These are phyloP conservation scores for Miltochrista miniata DNA, from an alignment of 2,888 invertebrate genomes.

Conservation along the genomic window DNA sequence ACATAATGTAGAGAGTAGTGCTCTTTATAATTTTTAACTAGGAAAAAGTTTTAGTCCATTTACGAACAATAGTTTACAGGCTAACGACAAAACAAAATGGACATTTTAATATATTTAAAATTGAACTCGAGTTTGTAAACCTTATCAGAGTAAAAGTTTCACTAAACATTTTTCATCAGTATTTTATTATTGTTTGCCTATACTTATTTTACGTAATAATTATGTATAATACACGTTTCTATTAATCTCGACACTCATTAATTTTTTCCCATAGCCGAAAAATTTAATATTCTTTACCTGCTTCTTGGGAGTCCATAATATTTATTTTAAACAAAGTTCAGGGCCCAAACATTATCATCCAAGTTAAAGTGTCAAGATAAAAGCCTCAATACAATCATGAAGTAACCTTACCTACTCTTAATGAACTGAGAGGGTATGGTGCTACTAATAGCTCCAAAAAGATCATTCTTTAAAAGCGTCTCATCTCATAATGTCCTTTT, in stretches of 20 bases:
- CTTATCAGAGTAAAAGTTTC: constrained; percentile 13
- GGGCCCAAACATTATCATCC: constrained; percentile 33
- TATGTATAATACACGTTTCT: too few species aligned
- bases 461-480: neutral
- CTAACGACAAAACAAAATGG: constrained; percentile 7
- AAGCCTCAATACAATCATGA: constrained; percentile 41
- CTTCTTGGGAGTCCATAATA: too few species aligned
- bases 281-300: too few species aligned
- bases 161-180: constrained; percentile 24
- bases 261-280: too few species aligned
- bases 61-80: constrained; percentile 26
- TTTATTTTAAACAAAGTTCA: constrained; percentile 17
- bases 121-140: constrained; percentile 14
- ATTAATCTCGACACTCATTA: too few species aligned
- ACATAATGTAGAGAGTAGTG: too few species aligned
- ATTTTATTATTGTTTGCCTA: constrained; percentile 25
- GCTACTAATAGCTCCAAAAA: neutral
- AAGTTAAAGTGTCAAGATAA: constrained; percentile 39
- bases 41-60: constrained; percentile 27
- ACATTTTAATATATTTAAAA: constrained; percentile 27
- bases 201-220: too few species aligned
- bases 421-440: constrained; percentile 24
- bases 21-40: constrained; percentile 38
- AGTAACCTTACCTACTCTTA: constrained; percentile 32
- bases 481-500: too few species aligned